Conservation (phyloP, 2,113 vertebrate genomes). For the Chionomys nivalis region DNA sequence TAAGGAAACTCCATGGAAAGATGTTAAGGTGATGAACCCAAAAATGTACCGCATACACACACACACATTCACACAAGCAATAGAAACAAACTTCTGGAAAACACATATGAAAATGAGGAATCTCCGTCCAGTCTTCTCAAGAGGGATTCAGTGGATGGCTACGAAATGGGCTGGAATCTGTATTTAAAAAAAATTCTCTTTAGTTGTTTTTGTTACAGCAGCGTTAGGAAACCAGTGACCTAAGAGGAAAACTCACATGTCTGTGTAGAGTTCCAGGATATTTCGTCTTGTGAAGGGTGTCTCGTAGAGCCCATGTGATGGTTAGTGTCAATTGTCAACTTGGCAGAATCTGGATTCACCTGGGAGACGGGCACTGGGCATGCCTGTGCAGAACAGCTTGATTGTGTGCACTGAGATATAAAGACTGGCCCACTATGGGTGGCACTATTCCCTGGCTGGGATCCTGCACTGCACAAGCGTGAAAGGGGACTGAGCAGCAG, state of each 20-base stretch:
- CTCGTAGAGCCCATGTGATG: neutral
- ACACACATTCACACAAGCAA: neutral
- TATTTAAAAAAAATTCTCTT: neutral
- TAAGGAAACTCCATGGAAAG: neutral
- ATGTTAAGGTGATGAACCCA: neutral
- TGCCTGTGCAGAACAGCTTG: neutral
- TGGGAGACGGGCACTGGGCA: neutral
- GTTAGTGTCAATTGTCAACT: neutral
- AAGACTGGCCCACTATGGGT: neutral
- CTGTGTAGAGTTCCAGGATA: neutral
- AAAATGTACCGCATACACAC: neutral
- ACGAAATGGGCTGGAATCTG: neutral
- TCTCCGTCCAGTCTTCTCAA: neutral
- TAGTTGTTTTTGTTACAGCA: neutral
- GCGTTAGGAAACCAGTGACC: neutral
- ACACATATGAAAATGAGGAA: neutral
- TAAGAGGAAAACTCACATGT: neutral
- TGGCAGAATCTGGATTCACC: neutral
- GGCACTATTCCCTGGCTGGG: neutral
- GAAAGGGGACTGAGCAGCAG: neutral
- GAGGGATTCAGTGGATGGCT: neutral
- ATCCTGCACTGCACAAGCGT: neutral
- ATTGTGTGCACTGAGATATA: neutral
- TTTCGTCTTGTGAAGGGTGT: neutral
- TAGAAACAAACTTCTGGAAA: neutral